phyloP scores from a whole-genome alignment of 2,888 invertebrate species.

The Escarpia spicata region DNA sequence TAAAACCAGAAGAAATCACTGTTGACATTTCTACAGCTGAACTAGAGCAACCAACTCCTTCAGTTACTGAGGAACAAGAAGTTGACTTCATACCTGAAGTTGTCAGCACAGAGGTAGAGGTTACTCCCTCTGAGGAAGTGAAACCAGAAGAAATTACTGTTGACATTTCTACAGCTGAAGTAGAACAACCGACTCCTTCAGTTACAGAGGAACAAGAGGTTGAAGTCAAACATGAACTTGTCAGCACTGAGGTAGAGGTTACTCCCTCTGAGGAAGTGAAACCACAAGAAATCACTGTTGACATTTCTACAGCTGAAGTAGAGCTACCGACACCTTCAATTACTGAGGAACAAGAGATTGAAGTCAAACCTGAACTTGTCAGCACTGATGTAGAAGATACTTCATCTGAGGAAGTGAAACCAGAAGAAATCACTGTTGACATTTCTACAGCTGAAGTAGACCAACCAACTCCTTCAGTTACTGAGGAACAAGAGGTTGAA shows the following conservation, averaged over 20 bases:
- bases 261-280: neutral
- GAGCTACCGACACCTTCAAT: neutral
- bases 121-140: neutral
- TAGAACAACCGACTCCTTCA: neutral
- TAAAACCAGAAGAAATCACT: neutral
- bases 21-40: neutral
- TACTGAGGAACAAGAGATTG: no score
- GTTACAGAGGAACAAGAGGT: neutral
- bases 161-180: neutral
- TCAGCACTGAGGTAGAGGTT: neutral
- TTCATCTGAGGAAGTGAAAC: slow-evolving; percentile 26
- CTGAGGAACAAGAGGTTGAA: slow-evolving; percentile 28
- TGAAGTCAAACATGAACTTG: neutral
- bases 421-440: slow-evolving; percentile 26
- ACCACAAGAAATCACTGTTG: neutral
- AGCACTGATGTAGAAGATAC: slow-evolving; percentile 23
- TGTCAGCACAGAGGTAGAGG: neutral
- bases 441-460: slow-evolving; percentile 24
- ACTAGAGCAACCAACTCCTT: neutral
- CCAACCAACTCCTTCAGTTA: slow-evolving; percentile 26
- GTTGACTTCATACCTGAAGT: neutral
- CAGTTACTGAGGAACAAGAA: neutral
- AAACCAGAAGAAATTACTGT: neutral
- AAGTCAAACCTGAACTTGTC: no score
- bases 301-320: slow-evolving; percentile 25